Evolutionary conservation across 1,140 invertebrate species (phyloP).

Genomic region (Venturia canescens): DNA sequence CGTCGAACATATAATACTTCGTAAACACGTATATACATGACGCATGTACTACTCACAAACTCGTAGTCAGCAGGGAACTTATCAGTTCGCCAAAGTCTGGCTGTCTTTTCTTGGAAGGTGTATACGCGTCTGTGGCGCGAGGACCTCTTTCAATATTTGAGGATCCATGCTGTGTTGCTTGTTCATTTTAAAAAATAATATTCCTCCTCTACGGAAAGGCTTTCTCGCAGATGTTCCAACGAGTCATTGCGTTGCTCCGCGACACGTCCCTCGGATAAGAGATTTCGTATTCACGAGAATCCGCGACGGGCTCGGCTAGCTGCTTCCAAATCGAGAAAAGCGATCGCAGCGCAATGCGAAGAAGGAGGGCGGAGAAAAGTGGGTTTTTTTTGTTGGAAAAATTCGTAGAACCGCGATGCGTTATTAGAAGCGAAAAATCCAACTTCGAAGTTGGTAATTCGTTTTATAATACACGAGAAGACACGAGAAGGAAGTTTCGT

Average conservation of each 20-base stretch:
- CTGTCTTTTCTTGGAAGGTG: conserved; percentile 1
- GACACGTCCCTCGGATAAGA: no score
- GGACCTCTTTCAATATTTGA: conserved; percentile 8
- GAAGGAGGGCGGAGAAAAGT: no score
- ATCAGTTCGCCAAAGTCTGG: conserved; percentile 3
- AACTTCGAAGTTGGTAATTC: no score
- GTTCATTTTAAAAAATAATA: no score
- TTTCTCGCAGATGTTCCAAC: neutral
- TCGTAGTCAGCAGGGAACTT: conserved; percentile 2
- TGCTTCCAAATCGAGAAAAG: no score
- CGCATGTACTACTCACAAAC: neutral
- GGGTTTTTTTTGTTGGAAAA: no score
- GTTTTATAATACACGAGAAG: neutral
- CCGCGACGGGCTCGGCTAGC: no score
- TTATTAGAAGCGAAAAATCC: no score
- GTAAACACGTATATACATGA: neutral
- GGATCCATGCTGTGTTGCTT: neutral
- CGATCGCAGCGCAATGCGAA: no score
- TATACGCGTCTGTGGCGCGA: neutral
- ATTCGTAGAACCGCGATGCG: no score
- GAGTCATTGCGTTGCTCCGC: neutral
- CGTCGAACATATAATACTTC: neutral
- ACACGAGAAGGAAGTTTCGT: conserved; percentile 19
- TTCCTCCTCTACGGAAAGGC: neutral
- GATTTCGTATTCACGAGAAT: no score